Conservation (phyloP, 2,113 vertebrate species). For the Suricata suricatta region DNA sequence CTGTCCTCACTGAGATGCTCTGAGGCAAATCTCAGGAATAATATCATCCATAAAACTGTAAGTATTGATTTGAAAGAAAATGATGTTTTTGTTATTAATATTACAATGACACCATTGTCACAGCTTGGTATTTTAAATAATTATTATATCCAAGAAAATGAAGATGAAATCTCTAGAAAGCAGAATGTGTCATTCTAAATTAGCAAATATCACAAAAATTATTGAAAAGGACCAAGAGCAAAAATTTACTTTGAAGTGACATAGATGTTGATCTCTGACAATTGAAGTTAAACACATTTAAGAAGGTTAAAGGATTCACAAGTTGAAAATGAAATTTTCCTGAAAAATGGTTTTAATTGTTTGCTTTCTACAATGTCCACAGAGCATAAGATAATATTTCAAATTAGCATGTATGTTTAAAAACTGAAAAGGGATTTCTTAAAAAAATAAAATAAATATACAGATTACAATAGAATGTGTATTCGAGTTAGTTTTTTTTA, state of each 20-base stretch:
- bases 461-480: background rate
- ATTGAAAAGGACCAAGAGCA: background rate
- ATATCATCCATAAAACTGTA: background rate
- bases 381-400: background rate
- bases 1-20: background rate
- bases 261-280: background rate
- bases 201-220: background rate
- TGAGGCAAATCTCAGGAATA: background rate
- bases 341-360: background rate
- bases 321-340: background rate
- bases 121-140: background rate
- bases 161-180: background rate
- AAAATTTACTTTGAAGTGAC: background rate
- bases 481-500: background rate
- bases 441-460: background rate
- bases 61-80: background rate
- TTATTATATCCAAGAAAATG: background rate
- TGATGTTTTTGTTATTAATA: background rate
- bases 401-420: background rate
- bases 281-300: background rate
- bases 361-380: background rate
- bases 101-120: background rate
- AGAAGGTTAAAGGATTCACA: background rate
- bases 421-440: background rate
- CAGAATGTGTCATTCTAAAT: background rate